Percentiles rank a stretch among this genome's conserved stretches.
phyloP scores from a whole-genome alignment of 2,888 invertebrate genomes.

The Phrixothrix hirtus region DNA sequence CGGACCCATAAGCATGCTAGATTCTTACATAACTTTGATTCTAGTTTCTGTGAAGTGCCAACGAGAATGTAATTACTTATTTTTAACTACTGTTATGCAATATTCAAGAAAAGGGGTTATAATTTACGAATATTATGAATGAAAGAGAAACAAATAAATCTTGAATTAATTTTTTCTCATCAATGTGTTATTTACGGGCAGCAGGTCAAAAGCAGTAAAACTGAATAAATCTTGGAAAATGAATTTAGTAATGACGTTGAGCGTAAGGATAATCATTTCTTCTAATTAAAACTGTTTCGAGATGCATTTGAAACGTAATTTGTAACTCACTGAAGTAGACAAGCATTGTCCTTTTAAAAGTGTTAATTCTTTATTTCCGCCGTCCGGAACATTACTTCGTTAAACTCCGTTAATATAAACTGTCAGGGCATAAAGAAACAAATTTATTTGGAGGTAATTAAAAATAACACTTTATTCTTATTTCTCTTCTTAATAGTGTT shows the following conservation, averaged over 20 bases:
- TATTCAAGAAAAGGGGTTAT: too few relatives aligned
- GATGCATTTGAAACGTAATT: conserved; percentile 33
- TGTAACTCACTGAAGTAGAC: conserved; percentile 32
- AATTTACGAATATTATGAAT: too few relatives aligned
- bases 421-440: conserved; percentile 26
- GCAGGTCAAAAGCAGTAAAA: background rate
- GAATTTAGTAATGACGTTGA: conserved; percentile 10
- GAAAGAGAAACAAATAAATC: too few relatives aligned
- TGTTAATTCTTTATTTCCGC: conserved; percentile 33
- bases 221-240: conserved; percentile 4
- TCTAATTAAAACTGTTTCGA: conserved; percentile 30
- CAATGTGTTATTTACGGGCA: background rate
- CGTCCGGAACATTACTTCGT: conserved; percentile 27
- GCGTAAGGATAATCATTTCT: conserved; percentile 25
- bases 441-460: conserved; percentile 25
- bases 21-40: too few relatives aligned
- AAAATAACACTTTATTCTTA: conserved; percentile 18
- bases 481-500: conserved; percentile 11
- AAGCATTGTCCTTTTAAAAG: conserved; percentile 34
- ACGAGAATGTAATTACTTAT: too few relatives aligned
- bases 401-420: conserved; percentile 27
- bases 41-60: too few relatives aligned
- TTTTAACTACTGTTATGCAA: too few relatives aligned
- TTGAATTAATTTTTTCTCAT: background rate
- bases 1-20: too few relatives aligned